These are phyloP conservation scores for Nephrotoma flavescens DNA, from an alignment of 2,888 invertebrate species.

Conservation along the genomic window DNA sequence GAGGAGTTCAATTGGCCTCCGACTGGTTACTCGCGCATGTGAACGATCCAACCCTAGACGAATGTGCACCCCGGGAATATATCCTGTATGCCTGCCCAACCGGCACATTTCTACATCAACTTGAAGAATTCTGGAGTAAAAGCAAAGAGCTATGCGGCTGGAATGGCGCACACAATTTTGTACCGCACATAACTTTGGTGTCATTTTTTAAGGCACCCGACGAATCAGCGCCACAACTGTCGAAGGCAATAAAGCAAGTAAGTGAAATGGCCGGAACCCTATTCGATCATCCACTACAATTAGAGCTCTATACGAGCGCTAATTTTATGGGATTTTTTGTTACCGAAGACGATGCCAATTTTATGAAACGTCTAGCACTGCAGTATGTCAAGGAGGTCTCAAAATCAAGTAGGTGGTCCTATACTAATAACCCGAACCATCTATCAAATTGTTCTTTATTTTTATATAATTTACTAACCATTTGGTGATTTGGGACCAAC, in stretches of 20 bases:
- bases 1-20: conserved; percentile 75
- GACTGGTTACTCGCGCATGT: conserved; percentile 86
- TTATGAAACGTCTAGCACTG: conserved; percentile 61
- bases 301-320: conserved; percentile 72
- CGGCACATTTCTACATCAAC: conserved; percentile 52
- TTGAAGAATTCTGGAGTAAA: conserved; percentile 60
- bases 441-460: background rate
- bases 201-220: conserved; percentile 81
- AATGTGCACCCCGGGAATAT: conserved; percentile 65
- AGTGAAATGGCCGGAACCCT: conserved; percentile 53
- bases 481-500: background rate
- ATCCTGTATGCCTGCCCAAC: conserved; percentile 78
- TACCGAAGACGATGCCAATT: conserved; percentile 65
- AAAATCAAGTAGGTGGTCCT: conserved; percentile 45
- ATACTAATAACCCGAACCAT: background rate
- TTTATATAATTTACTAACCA: background rate
- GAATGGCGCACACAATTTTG: conserved; percentile 83
- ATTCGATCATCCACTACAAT: conserved; percentile 46
- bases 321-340: conserved; percentile 88
- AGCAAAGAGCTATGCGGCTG: conserved; percentile 60
- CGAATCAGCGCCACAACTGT: conserved; percentile 52
- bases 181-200: conserved; percentile 80
- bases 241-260: conserved; percentile 56
- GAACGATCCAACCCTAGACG: conserved; percentile 67
- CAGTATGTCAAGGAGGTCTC: conserved; percentile 70